Evolutionary conservation across 1,140 invertebrate species (phyloP).

Genomic region (Bilobella aurantiaca): DNA sequence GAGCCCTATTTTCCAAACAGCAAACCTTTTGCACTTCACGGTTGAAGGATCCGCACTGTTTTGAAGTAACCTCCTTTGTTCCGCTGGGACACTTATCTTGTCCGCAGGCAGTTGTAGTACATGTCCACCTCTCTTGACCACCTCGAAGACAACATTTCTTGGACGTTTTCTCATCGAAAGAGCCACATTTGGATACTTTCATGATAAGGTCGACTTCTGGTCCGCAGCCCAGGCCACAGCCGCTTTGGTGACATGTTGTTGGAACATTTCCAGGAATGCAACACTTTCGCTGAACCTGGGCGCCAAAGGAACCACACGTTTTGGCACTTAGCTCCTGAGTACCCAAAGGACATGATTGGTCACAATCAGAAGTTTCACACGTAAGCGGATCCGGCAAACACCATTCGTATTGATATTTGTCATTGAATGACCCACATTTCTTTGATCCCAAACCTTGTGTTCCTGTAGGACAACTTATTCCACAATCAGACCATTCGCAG

Average conservation of each 20-base stretch:
- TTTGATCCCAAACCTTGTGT: not conserved
- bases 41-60: not conserved
- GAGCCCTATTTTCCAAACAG: not conserved
- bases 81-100: not conserved
- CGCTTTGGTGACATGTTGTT: not conserved
- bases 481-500: constrained; percentile 2
- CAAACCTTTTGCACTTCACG: not conserved
- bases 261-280: not conserved
- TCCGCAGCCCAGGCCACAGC: not conserved
- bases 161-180: not conserved
- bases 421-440: not conserved
- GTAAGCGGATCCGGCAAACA: not conserved
- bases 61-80: not conserved
- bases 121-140: not conserved
- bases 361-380: not conserved
- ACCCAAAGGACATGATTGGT: not conserved
- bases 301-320: not conserved
- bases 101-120: not conserved
- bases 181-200: not conserved
- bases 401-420: not conserved
- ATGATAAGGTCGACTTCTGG: not conserved
- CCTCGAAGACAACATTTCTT: not conserved
- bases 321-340: not conserved
- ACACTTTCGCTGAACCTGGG: not conserved
- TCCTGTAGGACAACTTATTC: not conserved